Percentiles rank a stretch among this genome's conserved stretches.
Conservation (phyloP, 2,113 vertebrate genomes). For the Monarcha castaneiventris region DNA sequence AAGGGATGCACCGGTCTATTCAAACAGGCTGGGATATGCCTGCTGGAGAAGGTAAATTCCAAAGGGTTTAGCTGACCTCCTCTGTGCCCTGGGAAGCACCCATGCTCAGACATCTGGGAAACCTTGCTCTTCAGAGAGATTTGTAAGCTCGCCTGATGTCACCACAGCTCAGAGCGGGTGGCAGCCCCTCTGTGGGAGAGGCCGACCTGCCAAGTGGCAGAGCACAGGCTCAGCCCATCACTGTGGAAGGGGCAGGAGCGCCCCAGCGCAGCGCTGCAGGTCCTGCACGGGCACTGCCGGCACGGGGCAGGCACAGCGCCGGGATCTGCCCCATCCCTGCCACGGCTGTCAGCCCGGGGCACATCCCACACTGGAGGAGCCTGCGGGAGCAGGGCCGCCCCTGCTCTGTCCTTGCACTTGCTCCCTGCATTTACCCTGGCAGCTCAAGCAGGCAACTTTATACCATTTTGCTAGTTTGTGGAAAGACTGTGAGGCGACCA, state of each 20-base stretch:
- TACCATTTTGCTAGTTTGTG: not conserved
- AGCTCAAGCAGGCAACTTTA: not conserved
- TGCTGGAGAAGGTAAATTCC: not conserved
- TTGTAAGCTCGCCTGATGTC: not conserved
- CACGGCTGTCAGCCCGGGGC: not conserved
- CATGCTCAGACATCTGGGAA: not conserved
- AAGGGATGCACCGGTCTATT: fast-evolving
- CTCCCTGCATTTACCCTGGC: not conserved
- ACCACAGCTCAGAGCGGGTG: fast-evolving
- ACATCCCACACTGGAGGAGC: fast-evolving
- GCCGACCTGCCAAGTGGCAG: not conserved
- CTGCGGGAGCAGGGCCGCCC: not conserved
- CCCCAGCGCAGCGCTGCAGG: fast-evolving
- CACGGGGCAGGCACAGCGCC: not conserved
- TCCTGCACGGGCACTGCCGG: not conserved
- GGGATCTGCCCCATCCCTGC: not conserved
- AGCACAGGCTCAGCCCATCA: fast-evolving
- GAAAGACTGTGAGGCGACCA: not conserved
- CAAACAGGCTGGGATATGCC: not conserved
- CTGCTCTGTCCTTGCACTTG: not conserved
- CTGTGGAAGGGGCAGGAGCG: not conserved
- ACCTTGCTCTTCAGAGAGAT: not conserved
- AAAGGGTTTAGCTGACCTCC: not conserved
- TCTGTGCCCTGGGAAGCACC: not conserved
- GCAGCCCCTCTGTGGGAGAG: not conserved